Conservation (phyloP, 2,888 invertebrate genomes). For the Conops quadrifasciatus region DNA sequence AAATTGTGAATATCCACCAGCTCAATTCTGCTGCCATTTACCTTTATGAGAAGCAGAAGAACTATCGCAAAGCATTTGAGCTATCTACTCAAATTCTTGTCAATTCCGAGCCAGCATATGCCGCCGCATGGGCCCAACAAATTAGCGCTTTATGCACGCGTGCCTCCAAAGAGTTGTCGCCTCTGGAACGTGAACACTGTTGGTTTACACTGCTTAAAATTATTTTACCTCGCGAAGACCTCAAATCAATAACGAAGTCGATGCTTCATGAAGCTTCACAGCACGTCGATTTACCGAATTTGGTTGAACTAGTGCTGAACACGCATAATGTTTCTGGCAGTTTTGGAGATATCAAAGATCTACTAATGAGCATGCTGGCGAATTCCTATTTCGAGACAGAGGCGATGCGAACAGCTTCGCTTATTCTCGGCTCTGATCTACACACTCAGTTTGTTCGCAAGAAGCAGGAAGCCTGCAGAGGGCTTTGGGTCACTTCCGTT, state of each 20-base stretch:
- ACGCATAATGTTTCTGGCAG: conserved; percentile 65
- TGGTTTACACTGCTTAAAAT: conserved; percentile 67
- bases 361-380: conserved; percentile 74
- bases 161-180: conserved; percentile 65
- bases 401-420: conserved; percentile 74
- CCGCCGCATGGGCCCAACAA: conserved; percentile 50
- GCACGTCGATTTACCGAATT: conserved; percentile 68
- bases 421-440: conserved; percentile 73
- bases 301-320: conserved; percentile 70
- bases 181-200: conserved; percentile 65
- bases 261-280: conserved; percentile 69
- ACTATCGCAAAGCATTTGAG: conserved; percentile 76
- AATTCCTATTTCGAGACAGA: conserved; percentile 81
- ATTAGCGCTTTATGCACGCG: conserved; percentile 64
- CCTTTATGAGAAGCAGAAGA: conserved; percentile 78
- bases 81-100: conserved; percentile 68
- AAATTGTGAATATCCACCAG: conserved; percentile 72
- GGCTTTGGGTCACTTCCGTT: conserved; percentile 61
- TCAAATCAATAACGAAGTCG: conserved; percentile 65
- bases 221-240: conserved; percentile 62
- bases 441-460: conserved; percentile 66
- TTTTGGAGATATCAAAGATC: conserved; percentile 71
- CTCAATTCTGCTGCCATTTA: conserved; percentile 75
- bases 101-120: conserved; percentile 45
- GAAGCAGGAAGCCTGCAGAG: conserved; percentile 54